Conservation (phyloP, 2,888 invertebrate genomes). For the Aspidapion aeneum region DNA sequence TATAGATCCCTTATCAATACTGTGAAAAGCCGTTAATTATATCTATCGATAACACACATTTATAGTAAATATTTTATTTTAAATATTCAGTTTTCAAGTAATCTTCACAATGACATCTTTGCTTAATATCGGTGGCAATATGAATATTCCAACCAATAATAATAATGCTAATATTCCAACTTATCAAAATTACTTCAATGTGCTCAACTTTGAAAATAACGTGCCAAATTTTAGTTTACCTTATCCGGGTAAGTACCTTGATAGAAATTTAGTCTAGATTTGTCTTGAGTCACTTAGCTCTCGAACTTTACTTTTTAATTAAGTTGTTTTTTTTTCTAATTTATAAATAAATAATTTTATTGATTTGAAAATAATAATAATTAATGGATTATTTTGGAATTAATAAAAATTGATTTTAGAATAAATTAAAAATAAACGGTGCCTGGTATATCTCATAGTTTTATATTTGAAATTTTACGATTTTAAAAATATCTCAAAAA, state of each 20-base stretch:
- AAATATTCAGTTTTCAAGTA: conserved; percentile 47
- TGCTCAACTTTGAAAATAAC: conserved; percentile 32
- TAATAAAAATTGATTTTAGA: too few species aligned
- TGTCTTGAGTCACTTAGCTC: too few species aligned
- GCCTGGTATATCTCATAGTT: too few species aligned
- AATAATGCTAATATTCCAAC: conserved; percentile 12
- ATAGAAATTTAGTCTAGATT: too few species aligned
- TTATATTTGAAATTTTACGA: too few species aligned
- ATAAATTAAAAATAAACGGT: too few species aligned
- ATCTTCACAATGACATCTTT: conserved; percentile 45
- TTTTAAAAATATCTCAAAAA: too few species aligned
- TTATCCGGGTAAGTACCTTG: conserved; percentile 34
- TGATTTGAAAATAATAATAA: too few species aligned
- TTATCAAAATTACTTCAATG: conserved; percentile 39
- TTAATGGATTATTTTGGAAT: too few species aligned
- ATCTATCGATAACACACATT: conserved; percentile 42
- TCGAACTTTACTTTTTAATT: too few species aligned
- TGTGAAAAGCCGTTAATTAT: conserved; percentile 42
- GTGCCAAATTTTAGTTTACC: conserved; percentile 29
- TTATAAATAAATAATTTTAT: too few species aligned
- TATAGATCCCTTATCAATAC: conserved; percentile 39
- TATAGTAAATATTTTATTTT: conserved; percentile 45
- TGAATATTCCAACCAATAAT: conserved; percentile 22
- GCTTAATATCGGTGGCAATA: conserved; percentile 33
- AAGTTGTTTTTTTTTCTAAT: too few species aligned